These are phyloP conservation scores for Sinocyclocheilus anophthalmus DNA, from an alignment of 2,113 vertebrate genomes.

Conservation along the genomic window DNA sequence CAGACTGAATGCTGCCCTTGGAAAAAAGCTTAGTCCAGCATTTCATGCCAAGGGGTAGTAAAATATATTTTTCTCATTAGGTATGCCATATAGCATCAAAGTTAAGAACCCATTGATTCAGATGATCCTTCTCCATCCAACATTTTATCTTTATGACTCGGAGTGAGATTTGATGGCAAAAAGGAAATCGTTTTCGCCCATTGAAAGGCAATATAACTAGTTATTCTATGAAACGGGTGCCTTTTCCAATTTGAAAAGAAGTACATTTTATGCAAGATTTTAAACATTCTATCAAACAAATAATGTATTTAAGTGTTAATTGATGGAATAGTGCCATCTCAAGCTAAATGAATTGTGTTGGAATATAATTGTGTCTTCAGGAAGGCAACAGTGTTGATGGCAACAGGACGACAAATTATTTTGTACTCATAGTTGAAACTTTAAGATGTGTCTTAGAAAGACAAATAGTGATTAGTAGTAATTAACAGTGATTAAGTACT, in stretches of 20 bases:
- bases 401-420: background rate
- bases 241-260: constrained; percentile 14
- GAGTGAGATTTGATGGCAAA: constrained; percentile 56
- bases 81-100: constrained; percentile 69
- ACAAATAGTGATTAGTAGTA: background rate
- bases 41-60: constrained; percentile 57
- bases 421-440: background rate
- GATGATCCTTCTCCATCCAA: constrained; percentile 56
- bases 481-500: background rate
- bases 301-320: background rate
- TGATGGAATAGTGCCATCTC: background rate
- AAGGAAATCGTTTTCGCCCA: constrained; percentile 35
- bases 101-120: constrained; percentile 69
- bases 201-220: constrained; percentile 25
- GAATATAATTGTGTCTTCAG: background rate
- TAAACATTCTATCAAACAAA: background rate
- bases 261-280: constrained; percentile 5
- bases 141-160: constrained; percentile 61
- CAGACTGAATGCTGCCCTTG: constrained; percentile 67
- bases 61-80: constrained; percentile 71
- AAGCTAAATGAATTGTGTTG: background rate
- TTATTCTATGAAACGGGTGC: background rate
- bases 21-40: constrained; percentile 74
- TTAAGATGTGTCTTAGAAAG: background rate
- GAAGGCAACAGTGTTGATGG: background rate